Evolutionary conservation across 2,888 invertebrate genomes (phyloP), one percentile per base, ranked within the genome.

Genomic region (Lochmaea capreae): DNA sequence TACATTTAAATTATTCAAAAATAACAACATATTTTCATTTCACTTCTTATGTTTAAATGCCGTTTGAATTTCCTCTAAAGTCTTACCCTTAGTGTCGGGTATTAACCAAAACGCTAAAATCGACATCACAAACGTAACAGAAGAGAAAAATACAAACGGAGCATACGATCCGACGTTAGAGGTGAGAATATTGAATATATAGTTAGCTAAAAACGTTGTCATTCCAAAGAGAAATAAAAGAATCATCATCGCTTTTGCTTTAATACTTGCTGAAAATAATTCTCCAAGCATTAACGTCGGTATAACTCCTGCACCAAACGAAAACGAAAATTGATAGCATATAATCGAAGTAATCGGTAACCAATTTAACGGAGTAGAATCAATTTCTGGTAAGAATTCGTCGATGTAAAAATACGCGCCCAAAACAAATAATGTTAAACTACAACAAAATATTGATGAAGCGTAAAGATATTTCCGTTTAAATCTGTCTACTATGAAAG

Each of bases 71-170:
- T 86, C 84, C 68, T 85, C 85, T 39, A 86, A 77, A 12, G 84
- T 84, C 71, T 84, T 85, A 18, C 85, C 86, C 76, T 83, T 84
- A 0, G 86, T 87, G 75, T 87, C 85, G 1, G 86, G 86, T 52
- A 87, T 78, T 72, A 82, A 77, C 77, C 76, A 84, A 69, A 83
- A 81, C 10, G 83, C 79, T 66, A 82, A 76, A 22, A 83, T 68
- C 8, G 81, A 77, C 26, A 81, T 79, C 10, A 82, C 6, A 58
- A 84, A 80, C 43, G 81, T 81, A 52, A 79, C 78, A 6, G 77
- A 33, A 1, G 82, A 76, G 76, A 84, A 86, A 42, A 85, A 77
- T 10, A 81, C 76, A 76, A 86, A 86, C 42, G 85, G 82, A 5
- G 80, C 79, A 71, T 80, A 84, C 22, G 85, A 68, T 6, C 85